A percentile compares a stretch with the other conserved stretches of the same genome.
Evolutionary conservation across 2,113 vertebrate genomes (phyloP).

Genomic region (Atractosteus spatula): DNA sequence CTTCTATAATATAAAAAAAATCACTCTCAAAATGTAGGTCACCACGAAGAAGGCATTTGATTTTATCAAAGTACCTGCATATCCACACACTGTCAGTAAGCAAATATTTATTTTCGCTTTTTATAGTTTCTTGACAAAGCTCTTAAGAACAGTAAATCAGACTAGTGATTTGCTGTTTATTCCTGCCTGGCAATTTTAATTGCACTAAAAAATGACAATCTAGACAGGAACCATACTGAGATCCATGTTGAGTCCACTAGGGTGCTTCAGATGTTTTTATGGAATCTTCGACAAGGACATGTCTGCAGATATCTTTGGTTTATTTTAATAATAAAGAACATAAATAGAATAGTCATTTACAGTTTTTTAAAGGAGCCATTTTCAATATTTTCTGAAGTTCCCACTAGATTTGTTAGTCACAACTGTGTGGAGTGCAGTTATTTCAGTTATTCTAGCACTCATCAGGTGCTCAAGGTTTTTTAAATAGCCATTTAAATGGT

Average conservation of each 20-base stretch:
- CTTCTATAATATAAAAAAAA: too few relatives aligned
- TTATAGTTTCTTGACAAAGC: constrained; percentile 25
- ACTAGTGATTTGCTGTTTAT: constrained; percentile 13
- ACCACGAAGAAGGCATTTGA: constrained; percentile 24
- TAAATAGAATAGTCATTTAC: too few relatives aligned
- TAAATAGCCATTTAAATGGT: too few relatives aligned
- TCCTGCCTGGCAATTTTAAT: constrained; percentile 21
- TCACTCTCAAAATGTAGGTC: constrained; percentile 15
- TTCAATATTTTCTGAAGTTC: too few relatives aligned
- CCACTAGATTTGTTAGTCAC: too few relatives aligned
- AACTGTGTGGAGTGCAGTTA: too few relatives aligned
- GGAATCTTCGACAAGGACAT: not conserved
- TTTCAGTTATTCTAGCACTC: too few relatives aligned
- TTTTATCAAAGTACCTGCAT: constrained; percentile 13
- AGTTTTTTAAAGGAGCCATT: too few relatives aligned
- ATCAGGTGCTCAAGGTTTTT: too few relatives aligned
- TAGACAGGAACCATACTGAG: constrained; percentile 32
- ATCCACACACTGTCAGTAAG: constrained; percentile 24
- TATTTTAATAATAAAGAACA: not conserved
- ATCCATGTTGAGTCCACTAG: not conserved
- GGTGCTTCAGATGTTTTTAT: constrained; percentile 8
- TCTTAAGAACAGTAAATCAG: constrained; percentile 15
- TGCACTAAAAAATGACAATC: constrained; percentile 12
- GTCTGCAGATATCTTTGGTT: not conserved
- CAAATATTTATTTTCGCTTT: constrained; percentile 25